Evolutionary conservation across 1,140 invertebrate genomes (phyloP), one percentile per base, ranked within the genome.

Genomic region (Chionoecetes opilio): DNA sequence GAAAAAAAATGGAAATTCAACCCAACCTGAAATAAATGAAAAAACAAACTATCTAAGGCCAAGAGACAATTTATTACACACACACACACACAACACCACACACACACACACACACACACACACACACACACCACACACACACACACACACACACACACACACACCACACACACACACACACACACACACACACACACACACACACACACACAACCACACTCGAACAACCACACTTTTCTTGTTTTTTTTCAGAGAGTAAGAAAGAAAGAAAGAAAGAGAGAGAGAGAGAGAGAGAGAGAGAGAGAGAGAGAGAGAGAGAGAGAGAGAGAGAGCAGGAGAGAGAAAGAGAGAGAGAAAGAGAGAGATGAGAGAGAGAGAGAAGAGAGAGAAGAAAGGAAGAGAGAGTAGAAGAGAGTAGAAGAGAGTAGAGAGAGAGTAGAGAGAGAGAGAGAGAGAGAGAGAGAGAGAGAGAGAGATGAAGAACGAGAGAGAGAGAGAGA

Each of bases 281-380:
- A 75, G 21, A 75, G 21, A 75, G 21, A 75, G 21, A 75, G 21
- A 75, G 21, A 75, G 21, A 75, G 63, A 75, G 21, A 75, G 21
- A 75, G 63, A n/a, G n/a, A n/a, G 63, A 75, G 63, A 75, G 63
- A 75, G 63, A 75, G 63, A 75, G 63, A 75, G 63, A 75, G 63
- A 75, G 63, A 75, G 63, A 75, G 63, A 53, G 63, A 75, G 63
- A 75, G 63, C 26, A 26, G 26, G 53, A 75, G 63, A 75, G 63
- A 75, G 63, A 75, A 26, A 75, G 21, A 75, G 21, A 75, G 21
- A 75, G 21, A 75, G 21, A 75, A 5, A 75, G 21, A 75, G 21
- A 75, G 63, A 75, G 21, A 75, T n/a, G 21, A 75, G 63, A n/a
- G n/a, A n/a, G 63, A 75, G 63, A 75, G 63, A 75, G 63, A 75